These are phyloP conservation scores for Drosophila niveifrons DNA, from an alignment of 2,888 invertebrate genomes.

Conservation along the genomic window DNA sequence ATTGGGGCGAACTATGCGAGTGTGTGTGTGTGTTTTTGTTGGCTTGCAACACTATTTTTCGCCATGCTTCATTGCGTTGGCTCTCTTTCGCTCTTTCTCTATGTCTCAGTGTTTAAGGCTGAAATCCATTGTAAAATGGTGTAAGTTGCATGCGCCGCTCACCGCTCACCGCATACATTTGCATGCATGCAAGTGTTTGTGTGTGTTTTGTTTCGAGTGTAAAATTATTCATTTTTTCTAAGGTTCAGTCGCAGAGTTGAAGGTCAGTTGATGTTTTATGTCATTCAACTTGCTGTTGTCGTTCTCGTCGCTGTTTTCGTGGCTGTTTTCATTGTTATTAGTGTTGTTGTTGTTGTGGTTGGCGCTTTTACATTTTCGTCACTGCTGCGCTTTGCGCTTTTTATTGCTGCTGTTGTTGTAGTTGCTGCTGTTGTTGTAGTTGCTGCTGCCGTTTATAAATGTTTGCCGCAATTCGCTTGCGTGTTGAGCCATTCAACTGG, in stretches of 20 bases:
- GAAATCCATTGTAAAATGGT: conserved; percentile 57
- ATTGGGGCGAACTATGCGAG: conserved; percentile 1
- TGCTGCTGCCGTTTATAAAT: conserved; percentile 37
- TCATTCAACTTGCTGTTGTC: conserved; percentile 84
- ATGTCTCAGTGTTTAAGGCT: conserved; percentile 12
- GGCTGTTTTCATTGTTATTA: conserved; percentile 45
- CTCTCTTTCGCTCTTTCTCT: conserved; percentile 24
- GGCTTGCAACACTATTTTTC: conserved; percentile 50
- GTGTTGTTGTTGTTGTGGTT: conserved; percentile 48
- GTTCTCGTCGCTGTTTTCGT: conserved; percentile 56
- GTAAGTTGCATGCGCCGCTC: conserved; percentile 74
- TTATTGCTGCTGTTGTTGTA: conserved; percentile 26
- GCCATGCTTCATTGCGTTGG: conserved; percentile 46
- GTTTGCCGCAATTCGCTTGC: conserved; percentile 63
- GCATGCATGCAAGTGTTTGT: conserved; percentile 51
- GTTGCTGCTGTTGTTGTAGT: conserved; percentile 20
- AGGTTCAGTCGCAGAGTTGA: conserved; percentile 85
- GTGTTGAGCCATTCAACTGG: conserved; percentile 64
- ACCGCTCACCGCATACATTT: conserved; percentile 58
- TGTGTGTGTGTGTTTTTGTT: conserved; percentile 13
- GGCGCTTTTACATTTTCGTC: conserved; percentile 74
- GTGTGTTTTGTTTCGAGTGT: conserved; percentile 67
- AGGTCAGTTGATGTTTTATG: conserved; percentile 86
- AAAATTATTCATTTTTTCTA: conserved; percentile 84
- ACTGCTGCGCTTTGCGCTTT: conserved; percentile 61